phyloP scores from a whole-genome alignment of 2,113 vertebrate species.

The Chaenocephalus aceratus region DNA sequence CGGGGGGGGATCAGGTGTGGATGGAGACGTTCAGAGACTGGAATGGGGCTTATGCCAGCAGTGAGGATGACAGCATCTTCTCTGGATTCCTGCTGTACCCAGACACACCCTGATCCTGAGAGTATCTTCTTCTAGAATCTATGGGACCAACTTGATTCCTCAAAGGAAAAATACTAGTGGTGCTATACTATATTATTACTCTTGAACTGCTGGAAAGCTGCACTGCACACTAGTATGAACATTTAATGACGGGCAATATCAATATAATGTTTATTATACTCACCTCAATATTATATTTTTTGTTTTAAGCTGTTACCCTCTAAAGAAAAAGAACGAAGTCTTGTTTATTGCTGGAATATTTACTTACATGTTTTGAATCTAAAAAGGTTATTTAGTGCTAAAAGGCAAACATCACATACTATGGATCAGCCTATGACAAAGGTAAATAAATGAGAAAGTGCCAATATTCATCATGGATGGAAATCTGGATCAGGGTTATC shows the following conservation, averaged over 20 bases:
- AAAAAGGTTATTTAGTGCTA: background rate
- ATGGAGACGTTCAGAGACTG: slow-evolving; percentile 93
- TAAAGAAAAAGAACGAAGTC: slow-evolving; percentile 9
- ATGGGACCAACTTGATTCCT: slow-evolving; percentile 8
- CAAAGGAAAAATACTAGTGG: slow-evolving; percentile 45
- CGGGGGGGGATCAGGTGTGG: slow-evolving; percentile 92
- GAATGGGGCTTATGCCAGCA: slow-evolving; percentile 92
- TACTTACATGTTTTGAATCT: background rate
- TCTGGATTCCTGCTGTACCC: slow-evolving; percentile 95
- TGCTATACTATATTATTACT: slow-evolving; percentile 36
- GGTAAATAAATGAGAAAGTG: background rate
- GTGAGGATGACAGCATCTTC: slow-evolving; percentile 95
- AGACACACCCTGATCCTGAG: slow-evolving; percentile 71
- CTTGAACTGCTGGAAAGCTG: slow-evolving; percentile 12
- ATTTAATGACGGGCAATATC: slow-evolving; percentile 1
- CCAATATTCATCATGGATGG: no score
- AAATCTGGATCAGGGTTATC: no score
- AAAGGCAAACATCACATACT: no score
- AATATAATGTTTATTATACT: slow-evolving; percentile 15
- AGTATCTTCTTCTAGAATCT: background rate
- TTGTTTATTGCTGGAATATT: slow-evolving; percentile 9
- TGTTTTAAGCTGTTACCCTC: background rate
- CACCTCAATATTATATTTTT: background rate
- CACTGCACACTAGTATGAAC: background rate
- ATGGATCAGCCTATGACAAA: background rate